Percentiles rank a stretch among this genome's conserved stretches.
phyloP scores from a whole-genome alignment of 1,140 invertebrate species.

The Archivesica marissinica region DNA sequence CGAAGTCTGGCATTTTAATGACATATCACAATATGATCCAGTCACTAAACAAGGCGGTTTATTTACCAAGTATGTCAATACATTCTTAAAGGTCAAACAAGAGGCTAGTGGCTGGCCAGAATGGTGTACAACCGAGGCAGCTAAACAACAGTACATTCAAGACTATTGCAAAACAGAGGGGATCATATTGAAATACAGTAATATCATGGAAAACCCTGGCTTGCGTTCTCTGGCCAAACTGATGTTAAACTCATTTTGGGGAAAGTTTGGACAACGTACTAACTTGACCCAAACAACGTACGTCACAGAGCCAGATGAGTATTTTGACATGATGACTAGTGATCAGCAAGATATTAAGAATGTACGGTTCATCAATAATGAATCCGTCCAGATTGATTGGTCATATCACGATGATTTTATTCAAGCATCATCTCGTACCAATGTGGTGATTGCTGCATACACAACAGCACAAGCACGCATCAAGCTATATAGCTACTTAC shows the following conservation, averaged over 20 bases:
- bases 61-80: neutral
- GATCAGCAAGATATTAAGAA: slow-evolving; percentile 24
- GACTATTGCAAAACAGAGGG: neutral
- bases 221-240: neutral
- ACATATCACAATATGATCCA: neutral
- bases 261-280: slow-evolving; percentile 1
- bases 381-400: slow-evolving; percentile 1
- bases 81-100: slow-evolving; percentile 2
- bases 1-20: slow-evolving; percentile 1
- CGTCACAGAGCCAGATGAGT: neutral
- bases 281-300: neutral
- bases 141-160: neutral
- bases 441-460: slow-evolving; percentile 21
- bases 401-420: slow-evolving; percentile 21
- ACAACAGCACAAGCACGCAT: slow-evolving; percentile 28
- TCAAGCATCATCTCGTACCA: neutral
- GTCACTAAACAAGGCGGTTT: neutral
- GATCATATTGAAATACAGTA: neutral
- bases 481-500: slow-evolving; percentile 25
- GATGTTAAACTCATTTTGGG: neutral
- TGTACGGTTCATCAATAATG: neutral
- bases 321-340: slow-evolving; percentile 18
- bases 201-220: neutral
- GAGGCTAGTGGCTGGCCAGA: slow-evolving; percentile 11
- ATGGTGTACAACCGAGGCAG: neutral